Evolutionary conservation across 2,888 invertebrate species (phyloP).

Genomic region (Cryptocephalus moraei): DNA sequence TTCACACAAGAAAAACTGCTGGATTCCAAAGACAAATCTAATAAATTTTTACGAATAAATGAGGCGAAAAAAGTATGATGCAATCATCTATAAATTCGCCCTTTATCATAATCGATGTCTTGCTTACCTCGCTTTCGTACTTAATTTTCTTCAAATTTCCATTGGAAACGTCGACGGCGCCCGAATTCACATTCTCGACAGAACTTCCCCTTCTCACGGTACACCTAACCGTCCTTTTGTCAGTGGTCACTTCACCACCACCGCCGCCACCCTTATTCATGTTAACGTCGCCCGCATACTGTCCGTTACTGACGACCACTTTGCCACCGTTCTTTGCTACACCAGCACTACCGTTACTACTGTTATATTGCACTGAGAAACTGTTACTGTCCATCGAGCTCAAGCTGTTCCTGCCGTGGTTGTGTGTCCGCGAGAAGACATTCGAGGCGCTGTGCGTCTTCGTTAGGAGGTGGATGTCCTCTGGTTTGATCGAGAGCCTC

Average conservation of each 20-base stretch:
- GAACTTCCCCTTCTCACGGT: conserved; percentile 30
- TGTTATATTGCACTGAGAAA: conserved; percentile 24
- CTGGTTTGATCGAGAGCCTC: conserved; percentile 12
- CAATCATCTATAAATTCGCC: neutral
- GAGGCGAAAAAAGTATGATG: neutral
- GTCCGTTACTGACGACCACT: conserved; percentile 1
- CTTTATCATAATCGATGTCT: neutral
- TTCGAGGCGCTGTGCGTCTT: conserved; percentile 38
- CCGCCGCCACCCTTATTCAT: conserved; percentile 10
- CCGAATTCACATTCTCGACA: conserved; percentile 31
- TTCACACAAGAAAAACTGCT: too few relatives aligned
- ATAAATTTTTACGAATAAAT: neutral
- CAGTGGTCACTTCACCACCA: conserved; percentile 15
- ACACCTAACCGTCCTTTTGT: conserved; percentile 10
- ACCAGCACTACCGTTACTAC: conserved; percentile 5
- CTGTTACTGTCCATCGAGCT: conserved; percentile 24
- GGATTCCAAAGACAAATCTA: neutral
- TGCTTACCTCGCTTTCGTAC: conserved; percentile 34
- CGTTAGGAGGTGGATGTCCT: conserved; percentile 24
- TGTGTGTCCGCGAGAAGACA: conserved; percentile 26
- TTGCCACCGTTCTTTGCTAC: conserved; percentile 6
- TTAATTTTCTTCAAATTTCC: conserved; percentile 34
- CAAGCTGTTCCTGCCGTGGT: conserved; percentile 24
- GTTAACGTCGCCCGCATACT: conserved; percentile 6
- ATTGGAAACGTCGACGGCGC: conserved; percentile 23